Evolutionary conservation across 2,888 invertebrate genomes (phyloP), one percentile per base, ranked within the genome.

Genomic region (Zhuqinia jingwanae): DNA sequence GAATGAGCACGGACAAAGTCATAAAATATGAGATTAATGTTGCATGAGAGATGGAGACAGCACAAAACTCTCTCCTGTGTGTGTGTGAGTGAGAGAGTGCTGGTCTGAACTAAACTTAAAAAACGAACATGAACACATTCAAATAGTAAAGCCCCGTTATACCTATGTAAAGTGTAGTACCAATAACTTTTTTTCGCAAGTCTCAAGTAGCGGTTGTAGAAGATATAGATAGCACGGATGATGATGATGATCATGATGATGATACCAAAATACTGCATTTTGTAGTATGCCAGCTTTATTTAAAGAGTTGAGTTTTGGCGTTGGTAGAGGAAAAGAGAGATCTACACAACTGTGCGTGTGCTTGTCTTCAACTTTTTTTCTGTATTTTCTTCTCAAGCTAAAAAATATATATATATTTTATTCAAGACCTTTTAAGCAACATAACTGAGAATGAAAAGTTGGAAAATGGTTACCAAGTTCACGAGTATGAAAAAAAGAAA

Each of bases 21-120:
- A 82, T 82, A 83, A 83, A 83, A 76, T 83, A 76, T 83, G 83
- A 83, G 83, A 83, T 83, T 83, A 83, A 83, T 83, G 83, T 83
- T 83, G 83, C 83, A 83, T 83, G 83, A 65, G 83, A 83, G 76
- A 83, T 76, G 83, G 76, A 83, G 76, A 83, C 75, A 76, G 83
- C 65, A 50, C 50, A 73, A 73, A 68, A 47, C 73, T 53, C 73
- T 73, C 73, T 73, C 73, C 53, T n/a, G 73, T 47, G 36, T 36
- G 73, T 50, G n/a, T n/a, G n/a, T n/a, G n/a, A n/a, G n/a, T n/a
- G n/a, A n/a, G n/a, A n/a, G n/a, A n/a, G n/a, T n/a, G 73, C 73
- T 27, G 47, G 50, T 22, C 22, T 47, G 50, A 25, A 36, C 36
- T 36, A 36, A 36, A 36, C 36, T 36, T 3, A 36, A 36, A 53